Evolutionary conservation across 2,113 vertebrate species (phyloP).

Genomic region (Tinamus guttatus): DNA sequence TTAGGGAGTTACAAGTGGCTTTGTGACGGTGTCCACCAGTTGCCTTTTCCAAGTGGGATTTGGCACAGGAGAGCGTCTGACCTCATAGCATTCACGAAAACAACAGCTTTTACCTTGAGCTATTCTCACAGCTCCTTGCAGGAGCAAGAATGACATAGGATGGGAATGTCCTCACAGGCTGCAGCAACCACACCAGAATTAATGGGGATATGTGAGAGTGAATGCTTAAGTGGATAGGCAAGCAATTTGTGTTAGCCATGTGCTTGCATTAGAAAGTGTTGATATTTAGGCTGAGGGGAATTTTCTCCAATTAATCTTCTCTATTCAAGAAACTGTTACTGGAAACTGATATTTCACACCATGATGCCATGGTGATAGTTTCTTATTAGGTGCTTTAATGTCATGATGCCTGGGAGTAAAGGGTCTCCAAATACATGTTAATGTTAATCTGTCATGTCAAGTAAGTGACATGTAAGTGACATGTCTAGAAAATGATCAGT

Average conservation of each 20-base stretch:
- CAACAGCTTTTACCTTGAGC: neutral
- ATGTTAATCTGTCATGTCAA: conserved; percentile 1
- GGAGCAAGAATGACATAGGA: neutral
- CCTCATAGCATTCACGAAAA: neutral
- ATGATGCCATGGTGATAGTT: neutral
- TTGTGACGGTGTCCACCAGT: neutral
- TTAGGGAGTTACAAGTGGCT: conserved; percentile 25
- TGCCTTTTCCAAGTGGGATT: neutral
- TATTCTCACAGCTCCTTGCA: neutral
- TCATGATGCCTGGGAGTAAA: neutral
- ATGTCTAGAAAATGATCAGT: neutral
- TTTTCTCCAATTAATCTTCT: conserved; percentile 34
- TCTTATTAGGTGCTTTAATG: neutral
- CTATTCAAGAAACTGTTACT: conserved; percentile 1
- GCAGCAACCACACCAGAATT: neutral
- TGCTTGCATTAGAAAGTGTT: neutral
- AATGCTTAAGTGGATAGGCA: conserved; percentile 32
- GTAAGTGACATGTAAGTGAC: neutral
- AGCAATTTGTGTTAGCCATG: neutral
- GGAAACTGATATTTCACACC: conserved; percentile 34
- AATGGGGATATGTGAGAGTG: no score
- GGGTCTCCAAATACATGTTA: neutral
- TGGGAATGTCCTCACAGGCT: neutral
- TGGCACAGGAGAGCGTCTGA: neutral
- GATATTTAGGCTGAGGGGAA: neutral